Evolutionary conservation across 2,888 invertebrate genomes (phyloP).

Genomic region (Scelioninae gen. 2): DNA sequence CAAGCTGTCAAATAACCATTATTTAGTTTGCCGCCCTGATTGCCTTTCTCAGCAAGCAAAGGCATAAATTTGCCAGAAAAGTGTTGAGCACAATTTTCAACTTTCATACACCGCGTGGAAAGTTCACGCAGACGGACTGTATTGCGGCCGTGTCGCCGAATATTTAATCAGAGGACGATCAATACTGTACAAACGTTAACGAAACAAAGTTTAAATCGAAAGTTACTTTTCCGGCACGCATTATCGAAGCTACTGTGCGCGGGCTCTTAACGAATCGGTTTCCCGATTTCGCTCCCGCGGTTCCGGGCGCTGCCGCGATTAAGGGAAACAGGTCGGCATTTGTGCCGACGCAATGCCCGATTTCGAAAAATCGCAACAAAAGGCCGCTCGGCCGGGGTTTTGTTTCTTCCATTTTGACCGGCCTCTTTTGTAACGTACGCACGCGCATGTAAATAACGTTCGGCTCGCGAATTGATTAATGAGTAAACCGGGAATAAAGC

Average conservation of each 20-base stretch:
- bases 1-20: conserved; percentile 51
- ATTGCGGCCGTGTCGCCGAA: conserved; percentile 37
- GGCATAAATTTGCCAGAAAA: conserved; percentile 34
- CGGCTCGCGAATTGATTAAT: conserved; percentile 34
- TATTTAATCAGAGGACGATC: conserved; percentile 47
- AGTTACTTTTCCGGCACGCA: conserved; percentile 28
- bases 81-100: conserved; percentile 43
- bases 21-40: conserved; percentile 32
- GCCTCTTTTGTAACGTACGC: background rate
- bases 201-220: conserved; percentile 37
- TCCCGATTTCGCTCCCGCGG: no score
- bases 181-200: conserved; percentile 47
- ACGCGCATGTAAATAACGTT: conserved; percentile 22
- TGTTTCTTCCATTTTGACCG: no score
- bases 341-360: no score
- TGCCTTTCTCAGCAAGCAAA: conserved; percentile 27
- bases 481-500: conserved; percentile 27
- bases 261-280: no score
- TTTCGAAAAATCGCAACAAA: no score
- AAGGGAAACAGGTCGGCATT: no score
- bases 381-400: no score
- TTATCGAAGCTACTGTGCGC: no score
- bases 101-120: conserved; percentile 15
- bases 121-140: conserved; percentile 32
- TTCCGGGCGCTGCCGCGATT: no score